These are phyloP conservation scores for Oreohelix idahoensis DNA, from an alignment of 1,140 invertebrate genomes.

Conservation along the genomic window DNA sequence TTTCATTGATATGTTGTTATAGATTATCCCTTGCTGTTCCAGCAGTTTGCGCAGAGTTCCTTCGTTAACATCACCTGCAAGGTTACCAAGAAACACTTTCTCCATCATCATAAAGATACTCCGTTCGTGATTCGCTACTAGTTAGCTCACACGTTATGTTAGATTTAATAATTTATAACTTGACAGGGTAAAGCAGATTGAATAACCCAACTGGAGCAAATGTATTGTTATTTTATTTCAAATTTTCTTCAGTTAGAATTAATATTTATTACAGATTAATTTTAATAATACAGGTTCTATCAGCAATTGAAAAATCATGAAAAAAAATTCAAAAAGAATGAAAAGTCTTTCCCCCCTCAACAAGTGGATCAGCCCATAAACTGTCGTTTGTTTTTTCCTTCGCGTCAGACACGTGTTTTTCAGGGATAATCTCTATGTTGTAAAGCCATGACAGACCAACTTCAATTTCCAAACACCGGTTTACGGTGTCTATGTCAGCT, in stretches of 20 bases:
- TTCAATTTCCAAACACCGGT: neutral
- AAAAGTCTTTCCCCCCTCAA: neutral
- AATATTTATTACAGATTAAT: too few species aligned
- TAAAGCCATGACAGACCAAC: too few species aligned
- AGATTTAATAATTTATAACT: too few species aligned
- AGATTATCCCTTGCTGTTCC: constrained; percentile 30
- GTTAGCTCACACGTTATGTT: neutral
- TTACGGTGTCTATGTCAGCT: neutral
- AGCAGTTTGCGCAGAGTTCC: constrained; percentile 29
- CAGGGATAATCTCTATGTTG: too few species aligned
- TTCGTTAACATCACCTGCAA: constrained; percentile 28
- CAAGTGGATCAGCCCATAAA: neutral
- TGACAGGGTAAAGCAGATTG: too few species aligned
- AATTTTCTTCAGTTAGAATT: too few species aligned
- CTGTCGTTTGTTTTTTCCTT: constrained; percentile 7
- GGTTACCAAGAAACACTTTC: constrained; percentile 39
- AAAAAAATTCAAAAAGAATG: too few species aligned
- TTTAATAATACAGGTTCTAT: too few species aligned
- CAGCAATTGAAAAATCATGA: too few species aligned
- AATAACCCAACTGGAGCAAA: too few species aligned
- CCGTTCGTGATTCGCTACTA: neutral
- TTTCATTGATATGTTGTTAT: constrained; percentile 36
- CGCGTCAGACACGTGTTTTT: constrained; percentile 13
- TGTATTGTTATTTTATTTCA: too few species aligned
- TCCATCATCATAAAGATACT: constrained; percentile 28